phyloP scores from a whole-genome alignment of 53 echinoderm and acorn worm species.

The Stichopus horrens region DNA sequence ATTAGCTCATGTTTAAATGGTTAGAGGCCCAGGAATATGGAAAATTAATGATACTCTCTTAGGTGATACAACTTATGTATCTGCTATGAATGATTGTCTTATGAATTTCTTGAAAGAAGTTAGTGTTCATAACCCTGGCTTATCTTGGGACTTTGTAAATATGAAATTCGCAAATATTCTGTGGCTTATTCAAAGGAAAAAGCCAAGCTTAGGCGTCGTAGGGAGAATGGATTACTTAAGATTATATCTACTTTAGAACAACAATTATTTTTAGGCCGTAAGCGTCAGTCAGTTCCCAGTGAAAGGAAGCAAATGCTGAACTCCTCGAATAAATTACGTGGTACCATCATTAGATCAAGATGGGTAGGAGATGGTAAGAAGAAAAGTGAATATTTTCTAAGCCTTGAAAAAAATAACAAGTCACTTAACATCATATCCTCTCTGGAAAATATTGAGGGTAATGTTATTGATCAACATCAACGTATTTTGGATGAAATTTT shows the following conservation, averaged over 20 bases:
- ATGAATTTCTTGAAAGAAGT: neutral
- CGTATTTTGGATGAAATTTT: too few species aligned
- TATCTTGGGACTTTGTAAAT: constrained; percentile 30
- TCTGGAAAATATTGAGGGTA: too few species aligned
- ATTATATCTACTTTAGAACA: neutral
- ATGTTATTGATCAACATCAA: too few species aligned
- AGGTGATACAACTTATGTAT: neutral
- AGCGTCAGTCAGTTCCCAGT: neutral
- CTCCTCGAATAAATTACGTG: neutral
- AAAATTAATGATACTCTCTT: too few species aligned
- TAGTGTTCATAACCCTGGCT: neutral
- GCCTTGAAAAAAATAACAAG: too few species aligned
- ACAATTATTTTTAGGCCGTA: neutral
- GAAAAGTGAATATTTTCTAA: too few species aligned
- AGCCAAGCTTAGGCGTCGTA: neutral
- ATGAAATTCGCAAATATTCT: neutral
- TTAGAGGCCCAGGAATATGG: neutral
- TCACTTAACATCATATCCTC: too few species aligned
- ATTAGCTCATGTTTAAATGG: neutral
- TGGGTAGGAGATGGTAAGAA: too few species aligned
- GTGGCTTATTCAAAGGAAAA: constrained; percentile 31
- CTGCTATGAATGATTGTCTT: neutral
- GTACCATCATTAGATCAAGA: too few species aligned
- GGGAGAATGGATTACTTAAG: neutral
- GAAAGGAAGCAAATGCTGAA: constrained; percentile 14